phyloP scores from a whole-genome alignment of 2,888 invertebrate species.

The Archips xylosteana region DNA sequence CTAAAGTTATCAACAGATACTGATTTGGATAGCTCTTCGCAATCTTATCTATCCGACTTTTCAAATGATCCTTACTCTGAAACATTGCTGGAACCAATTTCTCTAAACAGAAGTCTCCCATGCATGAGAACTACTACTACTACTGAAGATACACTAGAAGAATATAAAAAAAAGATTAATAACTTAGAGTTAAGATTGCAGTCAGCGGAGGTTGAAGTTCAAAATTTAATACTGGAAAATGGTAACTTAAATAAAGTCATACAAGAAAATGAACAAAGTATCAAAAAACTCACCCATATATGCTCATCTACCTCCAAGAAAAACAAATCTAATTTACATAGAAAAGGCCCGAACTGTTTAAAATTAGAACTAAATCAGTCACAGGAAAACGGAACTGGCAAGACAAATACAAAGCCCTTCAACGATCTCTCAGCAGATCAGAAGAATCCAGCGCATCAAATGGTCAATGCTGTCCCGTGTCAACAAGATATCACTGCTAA shows the following conservation, averaged over 20 bases:
- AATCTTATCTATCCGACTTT: not conserved
- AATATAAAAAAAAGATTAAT: not conserved
- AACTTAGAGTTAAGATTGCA: not conserved
- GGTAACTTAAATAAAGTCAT: not conserved
- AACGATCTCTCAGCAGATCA: not conserved
- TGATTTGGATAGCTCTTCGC: not conserved
- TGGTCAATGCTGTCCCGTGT: not conserved
- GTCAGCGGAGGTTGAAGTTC: not conserved
- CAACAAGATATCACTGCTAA: not conserved
- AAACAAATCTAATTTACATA: not conserved
- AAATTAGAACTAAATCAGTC: not conserved
- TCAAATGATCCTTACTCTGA: not conserved
- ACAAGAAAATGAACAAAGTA: not conserved
- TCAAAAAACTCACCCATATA: not conserved
- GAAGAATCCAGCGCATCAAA: too few species aligned
- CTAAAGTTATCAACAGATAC: not conserved
- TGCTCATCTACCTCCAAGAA: not conserved
- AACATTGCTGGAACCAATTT: not conserved
- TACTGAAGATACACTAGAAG: not conserved
- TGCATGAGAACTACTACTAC: not conserved
- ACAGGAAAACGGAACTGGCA: not conserved
- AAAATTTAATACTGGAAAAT: conserved; percentile 8
- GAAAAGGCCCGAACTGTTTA: not conserved
- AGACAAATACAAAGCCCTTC: not conserved
- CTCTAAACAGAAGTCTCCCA: not conserved